Evolutionary conservation across 1,140 invertebrate genomes (phyloP).

Genomic region (Drosophila bifasciata): DNA sequence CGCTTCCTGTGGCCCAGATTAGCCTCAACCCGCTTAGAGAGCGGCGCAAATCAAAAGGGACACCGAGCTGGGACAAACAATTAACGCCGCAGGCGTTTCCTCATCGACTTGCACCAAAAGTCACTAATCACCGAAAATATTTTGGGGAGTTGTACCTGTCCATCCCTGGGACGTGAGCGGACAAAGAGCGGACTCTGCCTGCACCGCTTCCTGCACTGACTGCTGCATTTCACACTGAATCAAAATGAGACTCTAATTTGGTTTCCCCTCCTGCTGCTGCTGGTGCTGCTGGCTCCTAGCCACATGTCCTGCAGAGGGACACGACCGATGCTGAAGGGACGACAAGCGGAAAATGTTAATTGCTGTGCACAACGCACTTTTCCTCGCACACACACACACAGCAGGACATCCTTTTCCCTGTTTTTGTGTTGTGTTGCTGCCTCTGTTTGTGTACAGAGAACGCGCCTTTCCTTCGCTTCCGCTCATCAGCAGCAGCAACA

Average conservation of each 20-base stretch:
- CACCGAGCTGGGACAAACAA: constrained; percentile 58
- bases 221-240: constrained; percentile 59
- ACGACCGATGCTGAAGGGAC: constrained; percentile 19
- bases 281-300: constrained; percentile 18
- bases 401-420: constrained; percentile 82
- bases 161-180: constrained; percentile 30
- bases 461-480: constrained; percentile 61
- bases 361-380: constrained; percentile 65
- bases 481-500: constrained; percentile 53
- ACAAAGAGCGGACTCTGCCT: constrained; percentile 37
- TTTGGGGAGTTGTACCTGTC: constrained; percentile 40
- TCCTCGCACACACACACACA: constrained; percentile 36
- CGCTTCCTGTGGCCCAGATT: constrained; percentile 71
- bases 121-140: constrained; percentile 73
- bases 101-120: constrained; percentile 53
- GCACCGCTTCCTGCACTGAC: constrained; percentile 57
- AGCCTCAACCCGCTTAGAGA: constrained; percentile 41
- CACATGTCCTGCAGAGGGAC: constrained; percentile 62
- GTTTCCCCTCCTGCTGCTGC: constrained; percentile 18
- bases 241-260: constrained; percentile 65
- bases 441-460: constrained; percentile 73
- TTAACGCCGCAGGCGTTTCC: constrained; percentile 76
- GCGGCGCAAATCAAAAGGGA: constrained; percentile 70
- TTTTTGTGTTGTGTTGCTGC: constrained; percentile 65
- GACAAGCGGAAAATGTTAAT: constrained; percentile 66